Conservation (phyloP, 2,888 invertebrate genomes). For the Melieria crassipennis region DNA sequence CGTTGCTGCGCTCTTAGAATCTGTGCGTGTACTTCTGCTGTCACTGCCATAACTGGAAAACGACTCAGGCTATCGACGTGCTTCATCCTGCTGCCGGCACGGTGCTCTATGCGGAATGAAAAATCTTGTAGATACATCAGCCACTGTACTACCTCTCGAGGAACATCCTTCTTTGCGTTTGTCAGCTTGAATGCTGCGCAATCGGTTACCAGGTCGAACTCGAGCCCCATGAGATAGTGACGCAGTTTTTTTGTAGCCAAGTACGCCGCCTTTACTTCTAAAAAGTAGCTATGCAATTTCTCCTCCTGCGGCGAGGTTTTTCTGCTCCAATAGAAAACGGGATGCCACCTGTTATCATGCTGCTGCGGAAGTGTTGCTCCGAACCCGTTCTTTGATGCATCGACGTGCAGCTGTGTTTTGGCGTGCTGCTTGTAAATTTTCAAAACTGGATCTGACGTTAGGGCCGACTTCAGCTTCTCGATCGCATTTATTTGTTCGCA, state of each 20-base stretch:
- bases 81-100: conserved; percentile 29
- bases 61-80: conserved; percentile 35
- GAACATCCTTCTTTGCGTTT: conserved; percentile 32
- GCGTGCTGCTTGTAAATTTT: neutral
- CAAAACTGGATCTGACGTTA: conserved; percentile 5
- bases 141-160: conserved; percentile 34
- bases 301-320: neutral
- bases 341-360: neutral
- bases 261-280: conserved; percentile 28
- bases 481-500: neutral
- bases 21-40: conserved; percentile 27
- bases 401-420: conserved; percentile 6
- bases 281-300: neutral
- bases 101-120: conserved; percentile 25
- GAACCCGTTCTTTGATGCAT: conserved; percentile 2
- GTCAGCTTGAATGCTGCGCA: too few relatives aligned
- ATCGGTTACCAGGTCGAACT: too few relatives aligned
- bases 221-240: conserved; percentile 45
- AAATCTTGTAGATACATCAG: conserved; percentile 33
- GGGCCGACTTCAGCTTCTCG: conserved; percentile 3
- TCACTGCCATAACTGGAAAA: conserved; percentile 30
- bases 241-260: too few relatives aligned
- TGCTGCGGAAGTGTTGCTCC: neutral
- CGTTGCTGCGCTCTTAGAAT: conserved; percentile 25
- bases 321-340: conserved; percentile 36